These are phyloP conservation scores for Calcarius lapponicus DNA, from an alignment of 2,797 vertebrate species.

Conservation along the genomic window DNA sequence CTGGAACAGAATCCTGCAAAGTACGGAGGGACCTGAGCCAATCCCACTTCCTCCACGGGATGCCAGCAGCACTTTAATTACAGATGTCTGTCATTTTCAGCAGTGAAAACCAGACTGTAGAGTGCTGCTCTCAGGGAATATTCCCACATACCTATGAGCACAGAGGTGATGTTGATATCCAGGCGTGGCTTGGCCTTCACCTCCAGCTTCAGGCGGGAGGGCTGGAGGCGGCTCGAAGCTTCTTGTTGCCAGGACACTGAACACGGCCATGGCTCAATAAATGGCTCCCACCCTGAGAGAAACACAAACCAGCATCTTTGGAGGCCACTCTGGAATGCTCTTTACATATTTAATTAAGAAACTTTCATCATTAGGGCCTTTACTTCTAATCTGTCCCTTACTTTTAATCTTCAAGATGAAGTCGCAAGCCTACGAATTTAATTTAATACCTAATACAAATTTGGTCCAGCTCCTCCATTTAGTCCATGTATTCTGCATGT, in stretches of 20 bases:
- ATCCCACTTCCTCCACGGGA: not conserved
- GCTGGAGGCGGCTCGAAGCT: conserved; percentile 90
- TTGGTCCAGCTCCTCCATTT: not conserved
- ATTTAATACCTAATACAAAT: not conserved
- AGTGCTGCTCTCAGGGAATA: not conserved
- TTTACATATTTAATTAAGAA: not conserved
- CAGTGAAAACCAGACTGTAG: fast-evolving
- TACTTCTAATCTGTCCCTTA: no score
- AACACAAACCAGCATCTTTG: conserved; percentile 11
- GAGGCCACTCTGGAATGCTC: not conserved
- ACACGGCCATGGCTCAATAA: conserved; percentile 94
- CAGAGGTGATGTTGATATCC: conserved; percentile 93
- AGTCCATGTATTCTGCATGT: fast-evolving
- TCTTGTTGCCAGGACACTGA: conserved; percentile 92
- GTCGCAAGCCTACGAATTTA: not conserved
- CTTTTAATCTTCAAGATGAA: not conserved
- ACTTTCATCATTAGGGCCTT: not conserved
- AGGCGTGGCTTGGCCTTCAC: conserved; percentile 88
- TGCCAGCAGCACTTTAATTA: not conserved
- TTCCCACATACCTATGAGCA: conserved; percentile 84
- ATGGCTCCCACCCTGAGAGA: conserved; percentile 92
- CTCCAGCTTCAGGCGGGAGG: conserved; percentile 89
- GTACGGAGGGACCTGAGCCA: not conserved
- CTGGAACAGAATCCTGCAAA: not conserved
- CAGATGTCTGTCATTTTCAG: not conserved